Base-by-base conservation (phyloP, 2,797 vertebrate species). In the Eulemur albifrons region DNA sequence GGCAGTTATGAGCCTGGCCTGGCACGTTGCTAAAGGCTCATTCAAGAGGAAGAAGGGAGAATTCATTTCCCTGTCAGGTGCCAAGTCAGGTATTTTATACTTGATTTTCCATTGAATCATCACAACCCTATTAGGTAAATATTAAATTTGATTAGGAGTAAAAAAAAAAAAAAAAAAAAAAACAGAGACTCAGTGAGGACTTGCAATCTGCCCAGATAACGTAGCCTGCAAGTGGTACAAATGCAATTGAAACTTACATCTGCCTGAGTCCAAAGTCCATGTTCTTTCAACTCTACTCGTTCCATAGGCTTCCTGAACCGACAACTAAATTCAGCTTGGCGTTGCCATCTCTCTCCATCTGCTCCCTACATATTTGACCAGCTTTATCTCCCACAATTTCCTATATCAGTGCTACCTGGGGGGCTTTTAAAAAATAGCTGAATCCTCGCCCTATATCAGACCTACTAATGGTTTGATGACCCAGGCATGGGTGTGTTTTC, bases 101-200 rank as follows among this genome's bases (percentile, higher is more conserved):
- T 79, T 63, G n/a, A 80, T 30, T 84, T 95, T 32, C 52, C 70
- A 45, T 5, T 43, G 59, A 95, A 81, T 92, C 90, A 95, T 89
- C 83, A 40, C 59, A 63, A 15, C 50, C 21, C 79, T 88, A 3
- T 54, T 61, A 69, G 82, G 50, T 30, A 92, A 90, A 79, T 70
- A 67, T 63, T 80, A 59, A 40, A 9, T 70, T 27, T 69, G 63
- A 52, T 96, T 45, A 73, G 67, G 85, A 48, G 9, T 2, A 1
- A 69, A 81, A 69, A 86, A 27, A 45, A 11, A 69, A 86, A 27
- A 45, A 10, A 27, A 30, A 2, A 18, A 3, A 67, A 27, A 72
- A 9, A 43, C 43, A 43, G 12, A 79, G 38, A 69, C 32, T 75
- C 48, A 72, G 52, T 76, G 59, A 76, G 21, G 72, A 73, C 25